A percentile compares a stretch with the other conserved stretches of the same genome.
Conservation (phyloP, 2,888 invertebrate genomes). For the Vanessa cardui region DNA sequence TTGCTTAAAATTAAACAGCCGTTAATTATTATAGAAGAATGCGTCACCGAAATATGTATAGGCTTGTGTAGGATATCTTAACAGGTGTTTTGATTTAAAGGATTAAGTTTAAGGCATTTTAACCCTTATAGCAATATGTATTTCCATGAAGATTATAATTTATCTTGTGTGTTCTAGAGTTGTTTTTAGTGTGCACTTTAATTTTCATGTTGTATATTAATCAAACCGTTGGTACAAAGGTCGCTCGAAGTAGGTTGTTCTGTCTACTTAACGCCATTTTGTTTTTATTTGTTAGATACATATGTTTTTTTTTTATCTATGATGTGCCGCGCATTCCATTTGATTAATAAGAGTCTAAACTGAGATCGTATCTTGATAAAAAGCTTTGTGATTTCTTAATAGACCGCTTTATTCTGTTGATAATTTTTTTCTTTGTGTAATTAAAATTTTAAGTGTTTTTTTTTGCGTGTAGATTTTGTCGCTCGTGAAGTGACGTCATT, state of each 20-base stretch:
- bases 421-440: conserved; percentile 50
- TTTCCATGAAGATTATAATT: neutral
- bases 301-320: conserved; percentile 66
- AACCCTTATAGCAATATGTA: neutral
- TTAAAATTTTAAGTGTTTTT: conserved; percentile 29
- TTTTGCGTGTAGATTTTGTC: neutral
- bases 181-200: neutral
- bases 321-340: conserved; percentile 69
- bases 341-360: conserved; percentile 64
- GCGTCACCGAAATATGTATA: conserved; percentile 76
- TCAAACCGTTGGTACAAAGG: conserved; percentile 3
- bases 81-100: conserved; percentile 65
- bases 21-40: conserved; percentile 53
- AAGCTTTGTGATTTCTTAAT: conserved; percentile 72
- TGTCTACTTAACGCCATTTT: conserved; percentile 78
- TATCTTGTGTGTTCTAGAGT: neutral
- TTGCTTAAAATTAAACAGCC: conserved; percentile 6
- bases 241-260: conserved; percentile 46
- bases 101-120: conserved; percentile 2
- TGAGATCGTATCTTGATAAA: conserved; percentile 73
- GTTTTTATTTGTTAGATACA: conserved; percentile 75
- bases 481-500: conserved; percentile 7
- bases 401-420: conserved; percentile 60
- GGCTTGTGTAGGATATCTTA: conserved; percentile 64
- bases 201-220: neutral